Percentiles rank a stretch among this genome's conserved stretches.
These are phyloP conservation scores for Bimastos eiseni DNA, from an alignment of 2,888 invertebrate species.

Conservation along the genomic window DNA sequence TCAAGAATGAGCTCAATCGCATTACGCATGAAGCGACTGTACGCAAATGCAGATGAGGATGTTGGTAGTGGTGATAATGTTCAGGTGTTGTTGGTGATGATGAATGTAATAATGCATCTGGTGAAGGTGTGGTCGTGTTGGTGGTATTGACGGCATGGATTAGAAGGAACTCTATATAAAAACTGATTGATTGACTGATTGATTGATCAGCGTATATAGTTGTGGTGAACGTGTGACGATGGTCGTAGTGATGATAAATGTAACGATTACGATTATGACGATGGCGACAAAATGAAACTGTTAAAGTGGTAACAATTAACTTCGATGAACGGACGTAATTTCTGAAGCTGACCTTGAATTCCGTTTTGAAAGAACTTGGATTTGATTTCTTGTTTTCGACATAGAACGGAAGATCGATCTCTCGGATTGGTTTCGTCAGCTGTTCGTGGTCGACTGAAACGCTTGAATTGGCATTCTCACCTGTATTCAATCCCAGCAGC, in stretches of 20 bases:
- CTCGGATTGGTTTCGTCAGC: neutral
- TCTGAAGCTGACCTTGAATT: slow-evolving; percentile 16
- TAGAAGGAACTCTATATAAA: too few species aligned
- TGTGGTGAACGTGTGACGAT: too few species aligned
- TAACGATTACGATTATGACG: neutral
- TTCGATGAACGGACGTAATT: too few species aligned
- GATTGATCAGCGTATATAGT: too few species aligned
- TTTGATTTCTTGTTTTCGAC: slow-evolving; percentile 15
- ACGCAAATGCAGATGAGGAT: neutral
- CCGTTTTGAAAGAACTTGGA: neutral
- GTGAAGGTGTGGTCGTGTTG: too few species aligned
- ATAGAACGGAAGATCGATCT: neutral
- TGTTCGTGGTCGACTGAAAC: neutral
- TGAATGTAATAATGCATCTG: neutral
- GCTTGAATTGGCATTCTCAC: neutral
- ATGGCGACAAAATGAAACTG: neutral
- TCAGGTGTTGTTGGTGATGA: neutral
- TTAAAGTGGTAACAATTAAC: neutral
- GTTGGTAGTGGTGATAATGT: neutral
- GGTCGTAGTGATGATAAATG: neutral
- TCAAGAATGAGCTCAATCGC: too few species aligned
- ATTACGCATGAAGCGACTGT: neutral
- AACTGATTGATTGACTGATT: too few species aligned
- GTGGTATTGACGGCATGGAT: too few species aligned
- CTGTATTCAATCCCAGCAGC: neutral